Conservation (phyloP, 2,888 invertebrate genomes). For the Acleris cristana region DNA sequence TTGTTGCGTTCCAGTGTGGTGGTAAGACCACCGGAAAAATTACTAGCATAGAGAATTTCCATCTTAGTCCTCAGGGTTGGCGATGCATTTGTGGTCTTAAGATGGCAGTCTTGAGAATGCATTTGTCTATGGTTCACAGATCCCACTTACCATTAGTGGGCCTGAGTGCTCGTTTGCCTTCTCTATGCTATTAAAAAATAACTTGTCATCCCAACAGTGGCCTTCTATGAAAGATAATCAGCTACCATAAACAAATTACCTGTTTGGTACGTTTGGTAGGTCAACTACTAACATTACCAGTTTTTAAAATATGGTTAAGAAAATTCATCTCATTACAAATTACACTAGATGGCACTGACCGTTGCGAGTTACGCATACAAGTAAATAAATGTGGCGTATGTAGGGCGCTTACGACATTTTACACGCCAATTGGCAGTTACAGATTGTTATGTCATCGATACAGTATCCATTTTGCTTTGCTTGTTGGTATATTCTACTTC, state of each 20-base stretch:
- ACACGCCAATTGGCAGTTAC: conserved; percentile 16
- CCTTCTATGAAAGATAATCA: neutral
- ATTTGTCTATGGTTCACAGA: too few relatives aligned
- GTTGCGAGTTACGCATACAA: conserved; percentile 31
- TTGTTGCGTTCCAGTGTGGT: too few relatives aligned
- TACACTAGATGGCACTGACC: conserved; percentile 31
- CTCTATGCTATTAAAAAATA: too few relatives aligned
- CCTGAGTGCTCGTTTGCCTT: too few relatives aligned
- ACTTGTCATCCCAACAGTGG: too few relatives aligned
- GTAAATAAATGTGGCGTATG: conserved; percentile 31
- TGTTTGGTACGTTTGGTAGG: conserved; percentile 16
- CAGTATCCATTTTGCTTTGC: conserved; percentile 18
- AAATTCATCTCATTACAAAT: conserved; percentile 26
- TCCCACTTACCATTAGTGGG: too few relatives aligned
- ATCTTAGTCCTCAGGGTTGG: too few relatives aligned
- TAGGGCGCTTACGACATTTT: conserved; percentile 36
- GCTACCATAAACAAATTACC: neutral
- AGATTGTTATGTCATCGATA: conserved; percentile 33
- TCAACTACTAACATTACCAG: conserved; percentile 20
- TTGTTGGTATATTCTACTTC: too few relatives aligned
- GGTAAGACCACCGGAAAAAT: too few relatives aligned
- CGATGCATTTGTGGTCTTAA: too few relatives aligned
- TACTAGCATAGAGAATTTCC: too few relatives aligned
- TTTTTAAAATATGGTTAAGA: conserved; percentile 26
- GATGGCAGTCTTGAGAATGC: too few relatives aligned